A percentile compares a stretch with the other conserved stretches of the same genome.
These are phyloP conservation scores for Meandrusa payeni DNA, from an alignment of 2,888 invertebrate species.

Conservation along the genomic window DNA sequence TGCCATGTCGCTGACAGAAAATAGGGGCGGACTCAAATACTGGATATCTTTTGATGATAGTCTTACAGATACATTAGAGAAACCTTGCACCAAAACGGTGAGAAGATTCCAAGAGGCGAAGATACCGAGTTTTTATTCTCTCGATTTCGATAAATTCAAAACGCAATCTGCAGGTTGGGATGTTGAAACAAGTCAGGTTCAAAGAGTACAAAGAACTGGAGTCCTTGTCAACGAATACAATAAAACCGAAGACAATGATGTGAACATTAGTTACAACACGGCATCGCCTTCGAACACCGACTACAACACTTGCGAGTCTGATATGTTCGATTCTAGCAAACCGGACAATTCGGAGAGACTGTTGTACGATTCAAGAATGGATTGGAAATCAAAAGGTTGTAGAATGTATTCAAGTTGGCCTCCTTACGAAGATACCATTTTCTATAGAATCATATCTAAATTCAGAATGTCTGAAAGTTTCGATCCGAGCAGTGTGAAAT, in stretches of 20 bases:
- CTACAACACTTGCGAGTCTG: conserved; percentile 41
- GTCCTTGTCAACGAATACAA: conserved; percentile 2
- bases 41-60: conserved; percentile 71
- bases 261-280: conserved; percentile 25
- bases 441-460: conserved; percentile 62
- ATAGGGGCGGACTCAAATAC: conserved; percentile 65
- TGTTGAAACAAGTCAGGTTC: background rate
- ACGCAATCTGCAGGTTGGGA: background rate
- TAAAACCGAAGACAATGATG: background rate
- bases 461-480: conserved; percentile 73
- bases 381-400: conserved; percentile 27
- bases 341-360: conserved; percentile 33
- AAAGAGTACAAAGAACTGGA: background rate
- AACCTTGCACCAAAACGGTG: conserved; percentile 24
- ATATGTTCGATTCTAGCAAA: conserved; percentile 24
- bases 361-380: conserved; percentile 43
- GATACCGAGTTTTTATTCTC: conserved; percentile 55
- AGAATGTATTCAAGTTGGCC: conserved; percentile 64
- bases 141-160: conserved; percentile 32
- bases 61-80: conserved; percentile 30
- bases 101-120: conserved; percentile 41
- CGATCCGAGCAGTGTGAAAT: conserved; percentile 57
- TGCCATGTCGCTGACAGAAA: conserved; percentile 64
- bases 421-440: conserved; percentile 61
- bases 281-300: conserved; percentile 36